A percentile compares a stretch with the other conserved stretches of the same genome.
Evolutionary conservation across 2,797 vertebrate genomes (phyloP).

Genomic region (Cheirogaleus major): DNA sequence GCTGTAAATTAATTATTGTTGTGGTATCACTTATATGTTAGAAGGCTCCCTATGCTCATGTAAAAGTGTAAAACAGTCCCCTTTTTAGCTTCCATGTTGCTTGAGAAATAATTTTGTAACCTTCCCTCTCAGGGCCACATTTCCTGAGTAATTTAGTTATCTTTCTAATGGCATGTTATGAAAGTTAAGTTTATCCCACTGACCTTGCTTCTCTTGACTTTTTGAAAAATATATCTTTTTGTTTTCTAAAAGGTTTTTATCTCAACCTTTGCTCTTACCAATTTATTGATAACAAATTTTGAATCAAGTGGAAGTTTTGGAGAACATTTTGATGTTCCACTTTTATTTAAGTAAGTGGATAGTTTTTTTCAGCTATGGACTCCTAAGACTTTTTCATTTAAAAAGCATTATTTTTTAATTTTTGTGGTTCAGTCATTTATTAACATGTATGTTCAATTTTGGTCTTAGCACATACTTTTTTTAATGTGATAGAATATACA

Average conservation of each 20-base stretch:
- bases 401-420: conserved; percentile 1
- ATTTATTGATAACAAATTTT: conserved; percentile 52
- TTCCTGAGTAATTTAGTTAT: conserved; percentile 71
- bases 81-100: conserved; percentile 11
- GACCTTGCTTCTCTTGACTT: conserved; percentile 69
- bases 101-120: conserved; percentile 66
- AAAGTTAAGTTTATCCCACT: conserved; percentile 67
- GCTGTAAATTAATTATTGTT: neutral
- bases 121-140: conserved; percentile 63
- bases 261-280: conserved; percentile 58
- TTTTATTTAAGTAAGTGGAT: conserved; percentile 43
- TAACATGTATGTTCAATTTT: neutral
- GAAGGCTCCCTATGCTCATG: neutral
- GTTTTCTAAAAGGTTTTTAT: conserved; percentile 65
- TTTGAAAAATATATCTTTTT: conserved; percentile 59
- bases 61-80: neutral
- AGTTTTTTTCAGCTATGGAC: neutral
- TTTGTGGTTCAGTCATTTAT: conserved; percentile 29
- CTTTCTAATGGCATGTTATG: conserved; percentile 68
- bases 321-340: conserved; percentile 55
- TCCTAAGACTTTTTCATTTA: conserved; percentile 16
- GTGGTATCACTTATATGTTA: neutral
- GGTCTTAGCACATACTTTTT: neutral
- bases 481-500: neutral
- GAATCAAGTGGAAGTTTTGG: conserved; percentile 48